Conservation (phyloP, 1,140 invertebrate genomes). For the Ooceraea biroi region DNA sequence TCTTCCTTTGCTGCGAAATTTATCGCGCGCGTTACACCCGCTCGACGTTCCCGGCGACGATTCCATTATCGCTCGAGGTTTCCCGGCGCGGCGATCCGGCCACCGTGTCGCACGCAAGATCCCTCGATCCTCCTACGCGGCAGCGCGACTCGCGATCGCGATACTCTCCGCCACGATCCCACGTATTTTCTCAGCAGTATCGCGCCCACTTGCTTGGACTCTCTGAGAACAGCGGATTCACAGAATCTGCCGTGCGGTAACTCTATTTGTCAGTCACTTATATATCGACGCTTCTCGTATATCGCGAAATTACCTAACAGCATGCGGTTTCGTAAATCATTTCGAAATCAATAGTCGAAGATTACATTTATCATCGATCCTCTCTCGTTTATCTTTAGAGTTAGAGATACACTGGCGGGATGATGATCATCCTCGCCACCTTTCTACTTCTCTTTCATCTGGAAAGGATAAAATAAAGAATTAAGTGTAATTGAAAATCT, state of each 20-base stretch:
- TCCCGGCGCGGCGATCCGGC: not conserved
- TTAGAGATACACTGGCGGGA: too few species aligned
- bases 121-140: constrained; percentile 35
- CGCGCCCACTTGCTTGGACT: constrained; percentile 29
- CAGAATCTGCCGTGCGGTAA: constrained; percentile 33
- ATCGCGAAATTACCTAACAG: not conserved
- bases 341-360: too few species aligned
- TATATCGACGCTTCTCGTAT: not conserved
- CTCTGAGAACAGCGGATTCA: constrained; percentile 34
- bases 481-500: not conserved
- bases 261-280: constrained; percentile 18
- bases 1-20: constrained; percentile 44
- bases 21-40: constrained; percentile 14
- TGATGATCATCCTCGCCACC: too few species aligned
- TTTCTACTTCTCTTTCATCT: too few species aligned
- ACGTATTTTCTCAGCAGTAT: constrained; percentile 41
- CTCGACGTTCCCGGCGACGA: constrained; percentile 6
- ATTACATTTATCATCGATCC: too few species aligned
- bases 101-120: constrained; percentile 38
- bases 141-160: constrained; percentile 10
- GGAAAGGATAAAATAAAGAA: too few species aligned
- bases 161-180: constrained; percentile 6
- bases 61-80: constrained; percentile 43
- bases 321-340: too few species aligned
- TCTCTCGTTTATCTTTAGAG: too few species aligned